Base-by-base conservation (phyloP, 2,888 invertebrate genomes). In the Harpalus rufipes region DNA sequence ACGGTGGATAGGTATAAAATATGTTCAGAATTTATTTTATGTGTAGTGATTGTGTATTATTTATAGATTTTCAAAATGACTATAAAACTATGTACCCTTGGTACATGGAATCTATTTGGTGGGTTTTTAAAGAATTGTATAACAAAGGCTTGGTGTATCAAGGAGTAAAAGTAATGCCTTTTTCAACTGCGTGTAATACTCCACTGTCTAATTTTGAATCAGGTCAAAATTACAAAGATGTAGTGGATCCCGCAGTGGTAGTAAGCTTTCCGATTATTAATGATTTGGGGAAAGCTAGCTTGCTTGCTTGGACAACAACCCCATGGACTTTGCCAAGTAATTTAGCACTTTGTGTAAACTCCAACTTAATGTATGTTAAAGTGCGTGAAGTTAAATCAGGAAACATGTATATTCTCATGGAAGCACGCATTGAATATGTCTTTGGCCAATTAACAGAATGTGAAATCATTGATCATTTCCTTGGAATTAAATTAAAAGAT, bases 51-150 rank as follows among this genome's bases (percentile, higher is more conserved):
- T 74, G 7, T 44, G 16, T 1, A 25, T 80, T 18, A 7, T 85
- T 32, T 76, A 85, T 89, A 95, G 96, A 99, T 93, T 99, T 99
- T 91, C 95, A 97, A 89, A 98, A 99, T 91, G 99, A 99, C 91
- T 99, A 99, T 92, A 99, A 99, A 92, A 99, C 99, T 0, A 92
- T 99, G 86, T 99, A 99, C 90, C 98, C 99, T 0, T 97, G 95
- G 95, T 99, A 96, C 90, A 99, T 99, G 99, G 99, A 99, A 91
- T 96, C 97, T 10, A 96, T 99, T 87, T 99, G 99, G 99, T 99
- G 99, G 98, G 96, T 98, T 7, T 99, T 99, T 90, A 97, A 97
- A 89, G 97, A 99, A 90, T 92, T 99, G 0, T 99, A 93, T 90
- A 95, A 96, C 88, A 99, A 99, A 91, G 99, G 98, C 1, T 92